Percentiles rank a stretch among this genome's conserved stretches.
These are phyloP conservation scores for Tiaroga cobitis DNA, from an alignment of 2,797 vertebrate genomes.

Conservation along the genomic window DNA sequence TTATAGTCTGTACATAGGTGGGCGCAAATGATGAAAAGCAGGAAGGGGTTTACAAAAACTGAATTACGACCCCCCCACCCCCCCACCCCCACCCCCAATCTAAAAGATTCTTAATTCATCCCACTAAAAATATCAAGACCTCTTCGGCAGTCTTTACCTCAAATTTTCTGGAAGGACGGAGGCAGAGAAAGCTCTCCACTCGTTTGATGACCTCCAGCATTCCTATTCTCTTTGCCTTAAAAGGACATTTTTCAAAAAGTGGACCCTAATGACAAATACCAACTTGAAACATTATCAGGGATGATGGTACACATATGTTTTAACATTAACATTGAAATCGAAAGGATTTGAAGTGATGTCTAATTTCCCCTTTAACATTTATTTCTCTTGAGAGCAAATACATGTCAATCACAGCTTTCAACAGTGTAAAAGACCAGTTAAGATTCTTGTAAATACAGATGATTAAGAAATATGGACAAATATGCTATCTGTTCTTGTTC, in stretches of 20 bases:
- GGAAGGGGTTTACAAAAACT: constrained; percentile 52
- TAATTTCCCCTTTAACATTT: constrained; percentile 51
- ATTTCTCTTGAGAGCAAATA: constrained; percentile 32
- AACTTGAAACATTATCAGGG: constrained; percentile 51
- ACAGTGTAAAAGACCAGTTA: constrained; percentile 33
- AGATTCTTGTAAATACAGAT: constrained; percentile 58
- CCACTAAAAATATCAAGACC: constrained; percentile 27
- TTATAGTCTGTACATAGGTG: constrained; percentile 71
- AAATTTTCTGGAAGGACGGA: constrained; percentile 39
- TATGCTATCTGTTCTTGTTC: constrained; percentile 66
- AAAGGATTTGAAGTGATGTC: constrained; percentile 41
- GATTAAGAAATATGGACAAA: constrained; percentile 68
- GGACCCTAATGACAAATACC: constrained; percentile 36
- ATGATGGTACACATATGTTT: constrained; percentile 34
- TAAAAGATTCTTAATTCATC: constrained; percentile 37
- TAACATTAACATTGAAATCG: constrained; percentile 37
- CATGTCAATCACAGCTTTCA: constrained; percentile 11
- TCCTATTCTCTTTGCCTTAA: constrained; percentile 60
- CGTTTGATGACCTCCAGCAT: constrained; percentile 30
- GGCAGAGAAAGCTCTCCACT: constrained; percentile 5
- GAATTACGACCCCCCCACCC: constrained; percentile 40
- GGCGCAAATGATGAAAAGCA: constrained; percentile 56
- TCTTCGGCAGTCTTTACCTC: constrained; percentile 53
- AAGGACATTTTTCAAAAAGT: constrained; percentile 47
- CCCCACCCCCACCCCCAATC: constrained; percentile 32